Conservation (phyloP, 2,113 vertebrate species). For the Aplodontia rufa region DNA sequence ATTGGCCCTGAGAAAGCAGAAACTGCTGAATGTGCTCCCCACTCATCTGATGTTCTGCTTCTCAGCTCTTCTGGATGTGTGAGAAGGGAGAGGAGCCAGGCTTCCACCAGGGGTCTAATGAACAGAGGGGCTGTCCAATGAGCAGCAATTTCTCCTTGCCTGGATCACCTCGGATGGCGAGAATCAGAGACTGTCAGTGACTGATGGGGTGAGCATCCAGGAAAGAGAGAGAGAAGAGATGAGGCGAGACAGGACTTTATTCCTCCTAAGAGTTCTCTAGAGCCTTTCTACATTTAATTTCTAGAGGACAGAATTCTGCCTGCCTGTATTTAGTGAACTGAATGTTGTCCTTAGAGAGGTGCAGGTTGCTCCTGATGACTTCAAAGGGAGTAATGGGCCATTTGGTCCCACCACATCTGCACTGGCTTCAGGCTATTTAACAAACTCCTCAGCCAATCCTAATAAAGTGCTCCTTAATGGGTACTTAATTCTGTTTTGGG, state of each 20-base stretch:
- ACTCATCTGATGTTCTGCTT: conserved; percentile 11
- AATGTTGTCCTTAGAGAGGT: conserved; percentile 52
- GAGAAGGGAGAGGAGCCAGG: neutral
- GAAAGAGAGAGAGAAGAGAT: neutral
- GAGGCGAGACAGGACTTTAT: neutral
- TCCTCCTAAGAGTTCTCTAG: neutral
- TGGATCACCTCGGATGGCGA: neutral
- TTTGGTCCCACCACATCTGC: conserved; percentile 67
- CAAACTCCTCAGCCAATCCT: conserved; percentile 67
- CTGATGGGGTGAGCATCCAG: neutral
- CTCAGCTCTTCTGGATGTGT: neutral
- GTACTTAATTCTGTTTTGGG: conserved; percentile 37
- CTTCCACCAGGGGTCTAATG: conserved; percentile 36
- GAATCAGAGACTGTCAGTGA: neutral
- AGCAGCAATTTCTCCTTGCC: neutral
- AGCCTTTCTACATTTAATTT: neutral
- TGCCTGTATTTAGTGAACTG: conserved; percentile 9
- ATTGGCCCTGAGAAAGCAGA: neutral
- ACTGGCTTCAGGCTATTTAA: conserved; percentile 70
- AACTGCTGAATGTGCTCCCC: neutral
- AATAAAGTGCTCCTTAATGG: conserved; percentile 63
- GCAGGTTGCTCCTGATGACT: conserved; percentile 21
- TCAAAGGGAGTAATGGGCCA: conserved; percentile 54
- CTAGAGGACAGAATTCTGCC: conserved; percentile 45
- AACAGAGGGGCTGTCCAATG: neutral